phyloP scores from a whole-genome alignment of 2,888 invertebrate species.

The Apotomis capreana region DNA sequence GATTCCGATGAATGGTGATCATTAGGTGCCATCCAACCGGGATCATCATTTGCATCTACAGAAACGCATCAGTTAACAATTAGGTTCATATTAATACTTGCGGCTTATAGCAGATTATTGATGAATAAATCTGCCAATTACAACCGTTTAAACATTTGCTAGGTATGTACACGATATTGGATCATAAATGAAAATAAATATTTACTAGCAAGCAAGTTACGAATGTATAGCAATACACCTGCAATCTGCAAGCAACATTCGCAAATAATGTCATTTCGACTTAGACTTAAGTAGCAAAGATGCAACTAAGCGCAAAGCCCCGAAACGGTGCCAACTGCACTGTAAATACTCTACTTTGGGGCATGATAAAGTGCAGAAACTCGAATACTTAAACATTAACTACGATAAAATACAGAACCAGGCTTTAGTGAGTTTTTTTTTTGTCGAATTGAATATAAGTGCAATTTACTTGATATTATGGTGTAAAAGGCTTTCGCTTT shows the following conservation, averaged over 20 bases:
- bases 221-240: constrained; percentile 6
- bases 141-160: not conserved
- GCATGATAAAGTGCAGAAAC: not conserved
- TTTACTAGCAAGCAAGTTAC: not conserved
- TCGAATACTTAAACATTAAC: constrained; percentile 16
- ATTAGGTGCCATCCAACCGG: constrained; percentile 65
- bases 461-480: constrained; percentile 62
- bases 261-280: constrained; percentile 26
- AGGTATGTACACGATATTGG: too few relatives aligned
- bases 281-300: constrained; percentile 22
- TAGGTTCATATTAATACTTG: constrained; percentile 9
- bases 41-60: constrained; percentile 65
- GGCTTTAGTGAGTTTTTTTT: constrained; percentile 33
- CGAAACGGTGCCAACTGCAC: constrained; percentile 20
- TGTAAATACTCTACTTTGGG: constrained; percentile 25
- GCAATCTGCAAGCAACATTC: constrained; percentile 29
- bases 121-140: not conserved
- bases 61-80: constrained; percentile 41
- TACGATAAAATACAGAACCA: constrained; percentile 1
- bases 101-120: not conserved
- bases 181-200: too few relatives aligned
- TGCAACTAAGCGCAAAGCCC: constrained; percentile 30
- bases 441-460: constrained; percentile 68
- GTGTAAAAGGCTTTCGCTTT: constrained; percentile 64
- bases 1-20: constrained; percentile 76